Percentiles rank a stretch among this genome's conserved stretches.
Conservation (phyloP, 2,797 vertebrate genomes). For the Hydrophis major region DNA sequence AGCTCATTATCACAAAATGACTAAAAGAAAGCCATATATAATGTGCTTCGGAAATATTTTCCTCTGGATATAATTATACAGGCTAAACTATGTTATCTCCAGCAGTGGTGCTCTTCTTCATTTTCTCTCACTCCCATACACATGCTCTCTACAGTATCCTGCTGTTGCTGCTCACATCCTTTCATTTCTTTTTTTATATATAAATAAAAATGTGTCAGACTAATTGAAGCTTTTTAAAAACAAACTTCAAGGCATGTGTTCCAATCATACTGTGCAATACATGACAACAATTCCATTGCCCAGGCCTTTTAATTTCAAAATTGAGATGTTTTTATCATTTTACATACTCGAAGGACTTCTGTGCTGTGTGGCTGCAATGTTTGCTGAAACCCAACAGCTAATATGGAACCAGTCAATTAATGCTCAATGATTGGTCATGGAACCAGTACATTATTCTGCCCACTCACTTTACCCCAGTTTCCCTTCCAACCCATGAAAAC, state of each 20-base stretch:
- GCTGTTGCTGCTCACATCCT: background rate
- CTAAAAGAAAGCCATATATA: background rate
- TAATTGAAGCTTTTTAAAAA: background rate
- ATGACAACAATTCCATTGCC: background rate
- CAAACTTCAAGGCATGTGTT: background rate
- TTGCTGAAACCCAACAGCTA: background rate
- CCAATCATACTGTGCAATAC: too few relatives aligned
- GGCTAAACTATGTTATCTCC: background rate
- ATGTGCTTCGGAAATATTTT: background rate
- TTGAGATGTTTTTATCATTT: background rate
- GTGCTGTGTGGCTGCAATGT: background rate
- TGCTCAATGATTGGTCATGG: background rate
- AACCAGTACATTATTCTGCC: background rate
- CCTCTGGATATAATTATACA: background rate
- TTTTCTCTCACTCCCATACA: background rate
- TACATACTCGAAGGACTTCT: background rate
- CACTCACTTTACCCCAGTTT: background rate
- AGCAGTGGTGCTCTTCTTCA: background rate
- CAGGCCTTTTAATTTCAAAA: background rate
- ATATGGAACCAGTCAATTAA: background rate
- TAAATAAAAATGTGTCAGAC: background rate
- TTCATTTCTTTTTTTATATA: background rate
- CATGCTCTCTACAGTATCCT: background rate
- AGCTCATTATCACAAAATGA: background rate
- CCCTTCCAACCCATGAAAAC: background rate